Base-by-base conservation (phyloP, 30 jellyfish, hydroid and myxozoan genomes). In the Cassiopea xamachana region DNA sequence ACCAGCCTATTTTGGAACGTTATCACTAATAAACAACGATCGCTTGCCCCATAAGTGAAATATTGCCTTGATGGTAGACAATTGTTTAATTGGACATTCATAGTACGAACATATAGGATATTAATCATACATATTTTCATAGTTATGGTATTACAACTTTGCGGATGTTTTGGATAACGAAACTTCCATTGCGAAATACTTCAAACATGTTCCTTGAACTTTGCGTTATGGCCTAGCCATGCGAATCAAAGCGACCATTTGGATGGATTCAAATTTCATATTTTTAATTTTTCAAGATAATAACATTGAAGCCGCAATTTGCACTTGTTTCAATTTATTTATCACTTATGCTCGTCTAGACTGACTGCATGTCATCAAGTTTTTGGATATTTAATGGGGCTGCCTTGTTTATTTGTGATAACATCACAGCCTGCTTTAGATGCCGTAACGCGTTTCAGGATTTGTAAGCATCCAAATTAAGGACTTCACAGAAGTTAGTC, bases 231-330 rank as follows among this genome's bases (percentile, higher is more conserved):
- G 92, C 85, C 92, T 84, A 84, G 80, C 90, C 90, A 82, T 82
- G 83, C 90, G 90, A 68, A 82, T 62, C 90, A 60, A 70, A 60
- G 80, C 89, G 79, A 49, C 61, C 75, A 43, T 46, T 55, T 69
- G 44, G 68, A 75, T 82, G 92, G 92, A 84, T 73, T 84, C 92
- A 55, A 77, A 84, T 84, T 84, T 84, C 92, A 84, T 79, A 69
- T 84, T 84, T 69, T 13, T 39, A 70, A 73, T 82, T 64, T 48
- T 60, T 6, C 71, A 14, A 39, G 49, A 55, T 74, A 48, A 14
- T 50, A 17, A 17, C 16, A 10, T 78, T 18, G 50, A 71, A 27
- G 15, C 6, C 76, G 19, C 15, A 14, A 2, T 2, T 67, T 67
- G 76, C 46, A 4, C 76, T 7, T 14, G 46, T 14, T 16, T 67